Conservation (phyloP, 1,140 invertebrate species). For the Hyphantria cunea region DNA sequence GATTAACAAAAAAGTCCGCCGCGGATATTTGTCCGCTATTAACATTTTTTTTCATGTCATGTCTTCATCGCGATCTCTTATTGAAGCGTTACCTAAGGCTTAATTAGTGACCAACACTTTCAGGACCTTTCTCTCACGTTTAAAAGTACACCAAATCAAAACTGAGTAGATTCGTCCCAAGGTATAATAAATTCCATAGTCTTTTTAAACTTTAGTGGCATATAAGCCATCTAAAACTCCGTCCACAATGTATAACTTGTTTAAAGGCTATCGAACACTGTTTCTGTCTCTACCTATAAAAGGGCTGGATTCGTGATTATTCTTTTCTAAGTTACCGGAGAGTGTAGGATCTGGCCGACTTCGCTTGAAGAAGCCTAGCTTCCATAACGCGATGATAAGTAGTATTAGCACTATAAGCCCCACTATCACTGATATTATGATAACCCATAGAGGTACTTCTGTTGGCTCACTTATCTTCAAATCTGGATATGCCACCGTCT, state of each 20-base stretch:
- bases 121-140: neutral
- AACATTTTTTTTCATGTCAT: too few species aligned
- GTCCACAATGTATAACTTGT: conserved; percentile 12
- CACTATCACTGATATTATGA: conserved; percentile 89
- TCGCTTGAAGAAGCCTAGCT: conserved; percentile 94
- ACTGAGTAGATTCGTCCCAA: too few species aligned
- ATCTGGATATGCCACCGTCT: conserved; percentile 91
- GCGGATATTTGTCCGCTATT: too few species aligned
- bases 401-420: conserved; percentile 91
- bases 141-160: too few species aligned
- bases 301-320: conserved; percentile 85
- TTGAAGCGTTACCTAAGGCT: neutral
- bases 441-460: conserved; percentile 91
- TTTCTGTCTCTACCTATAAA: conserved; percentile 75
- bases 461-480: conserved; percentile 86
- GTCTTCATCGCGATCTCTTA: neutral
- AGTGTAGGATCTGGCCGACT: conserved; percentile 90
- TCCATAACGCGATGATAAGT: conserved; percentile 90
- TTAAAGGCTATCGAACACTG: conserved; percentile 65
- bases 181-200: conserved; percentile 36
- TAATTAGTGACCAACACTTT: neutral
- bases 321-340: conserved; percentile 91
- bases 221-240: conserved; percentile 20
- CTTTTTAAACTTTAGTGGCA: conserved; percentile 43
- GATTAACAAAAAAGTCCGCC: neutral